A percentile compares a stretch with the other conserved stretches of the same genome.
Conservation (phyloP, 2,113 vertebrate genomes). For the Polypterus bichir region DNA sequence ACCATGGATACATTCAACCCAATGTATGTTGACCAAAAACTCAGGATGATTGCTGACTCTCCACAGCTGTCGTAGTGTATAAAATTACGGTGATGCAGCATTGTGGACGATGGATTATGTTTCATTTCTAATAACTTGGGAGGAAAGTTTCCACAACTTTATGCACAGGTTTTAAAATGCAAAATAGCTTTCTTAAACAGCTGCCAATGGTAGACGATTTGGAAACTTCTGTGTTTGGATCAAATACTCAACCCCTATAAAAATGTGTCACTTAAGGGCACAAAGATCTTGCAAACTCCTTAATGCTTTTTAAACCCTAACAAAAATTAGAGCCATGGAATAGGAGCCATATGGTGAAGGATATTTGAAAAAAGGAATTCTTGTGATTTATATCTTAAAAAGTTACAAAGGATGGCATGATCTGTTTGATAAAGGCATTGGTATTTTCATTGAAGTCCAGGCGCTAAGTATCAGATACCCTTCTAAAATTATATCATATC, state of each 20-base stretch:
- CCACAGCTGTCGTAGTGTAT: constrained; percentile 42
- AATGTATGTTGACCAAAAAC: neutral
- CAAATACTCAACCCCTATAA: neutral
- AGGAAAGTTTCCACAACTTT: constrained; percentile 32
- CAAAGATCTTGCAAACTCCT: neutral
- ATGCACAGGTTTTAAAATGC: constrained; percentile 4
- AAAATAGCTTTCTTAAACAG: neutral
- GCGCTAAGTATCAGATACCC: too few species aligned
- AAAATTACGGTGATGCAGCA: constrained; percentile 41
- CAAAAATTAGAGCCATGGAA: too few species aligned
- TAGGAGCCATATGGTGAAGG: too few species aligned
- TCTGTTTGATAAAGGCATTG: too few species aligned
- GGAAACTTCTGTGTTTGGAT: neutral
- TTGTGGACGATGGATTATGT: constrained; percentile 33
- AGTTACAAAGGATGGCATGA: too few species aligned
- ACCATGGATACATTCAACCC: neutral
- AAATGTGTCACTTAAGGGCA: neutral
- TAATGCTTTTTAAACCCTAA: too few species aligned
- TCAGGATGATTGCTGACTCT: neutral
- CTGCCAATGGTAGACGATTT: neutral
- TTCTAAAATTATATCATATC: too few species aligned
- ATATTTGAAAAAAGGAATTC: too few species aligned
- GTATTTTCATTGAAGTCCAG: too few species aligned
- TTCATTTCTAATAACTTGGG: constrained; percentile 32
- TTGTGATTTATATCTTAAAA: too few species aligned